Conservation (phyloP, 2,797 vertebrate species). For the Lerista edwardsae region DNA sequence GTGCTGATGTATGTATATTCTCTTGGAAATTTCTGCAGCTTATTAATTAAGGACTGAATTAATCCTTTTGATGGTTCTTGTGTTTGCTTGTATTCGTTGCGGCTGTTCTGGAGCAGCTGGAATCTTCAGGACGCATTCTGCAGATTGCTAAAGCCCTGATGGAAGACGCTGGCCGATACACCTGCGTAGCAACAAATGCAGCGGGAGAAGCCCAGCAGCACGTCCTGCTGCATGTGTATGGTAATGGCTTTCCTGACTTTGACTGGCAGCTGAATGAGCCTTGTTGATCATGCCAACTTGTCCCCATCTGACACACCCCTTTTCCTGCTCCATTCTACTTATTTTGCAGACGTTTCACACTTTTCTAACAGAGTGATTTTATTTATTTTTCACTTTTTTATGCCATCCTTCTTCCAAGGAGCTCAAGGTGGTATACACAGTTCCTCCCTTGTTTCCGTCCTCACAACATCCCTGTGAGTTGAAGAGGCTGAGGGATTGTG, state of each 20-base stretch:
- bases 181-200: conserved; percentile 94
- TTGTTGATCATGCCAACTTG: background rate
- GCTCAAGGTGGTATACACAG: no score
- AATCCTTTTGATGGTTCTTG: background rate
- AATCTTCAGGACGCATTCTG: conserved; percentile 87
- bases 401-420: no score
- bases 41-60: background rate
- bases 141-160: conserved; percentile 82
- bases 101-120: conserved; percentile 81
- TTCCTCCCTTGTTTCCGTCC: no score
- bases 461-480: no score
- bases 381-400: no score
- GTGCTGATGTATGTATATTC: rapidly evolving
- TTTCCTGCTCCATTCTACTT: background rate
- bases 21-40: rapidly evolving
- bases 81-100: conserved; percentile 50
- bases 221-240: conserved; percentile 87
- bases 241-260: conserved; percentile 76
- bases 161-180: conserved; percentile 91
- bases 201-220: conserved; percentile 93
- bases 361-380: background rate
- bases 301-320: background rate
- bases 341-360: background rate
- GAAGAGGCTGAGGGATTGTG: no score
- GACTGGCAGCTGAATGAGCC: rapidly evolving